phyloP scores from a whole-genome alignment of 1,140 invertebrate genomes.

The Nephila pilipes region DNA sequence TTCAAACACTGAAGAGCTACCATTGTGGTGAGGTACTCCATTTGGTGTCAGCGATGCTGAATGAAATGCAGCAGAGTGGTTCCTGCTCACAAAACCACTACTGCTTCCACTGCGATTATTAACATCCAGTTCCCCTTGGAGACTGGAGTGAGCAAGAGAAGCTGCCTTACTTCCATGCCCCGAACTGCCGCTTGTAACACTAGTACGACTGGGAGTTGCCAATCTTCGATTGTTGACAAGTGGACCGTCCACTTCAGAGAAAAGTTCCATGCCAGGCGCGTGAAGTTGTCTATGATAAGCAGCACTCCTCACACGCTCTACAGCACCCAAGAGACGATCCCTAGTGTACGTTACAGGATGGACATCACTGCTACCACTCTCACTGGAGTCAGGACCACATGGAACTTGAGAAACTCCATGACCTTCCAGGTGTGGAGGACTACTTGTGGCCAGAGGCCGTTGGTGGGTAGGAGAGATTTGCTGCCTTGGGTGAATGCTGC shows the following conservation, averaged over 20 bases:
- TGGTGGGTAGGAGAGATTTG: conserved; percentile 77
- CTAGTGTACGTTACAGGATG: conserved; percentile 81
- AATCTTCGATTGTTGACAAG: neutral
- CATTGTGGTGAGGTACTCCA: conserved; percentile 65
- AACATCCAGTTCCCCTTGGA: conserved; percentile 78
- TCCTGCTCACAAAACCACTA: conserved; percentile 78
- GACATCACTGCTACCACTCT: conserved; percentile 66
- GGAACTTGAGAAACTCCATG: conserved; percentile 55
- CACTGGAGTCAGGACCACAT: conserved; percentile 59
- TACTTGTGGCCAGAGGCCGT: conserved; percentile 81
- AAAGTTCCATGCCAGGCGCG: conserved; percentile 58
- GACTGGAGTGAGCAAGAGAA: conserved; percentile 77
- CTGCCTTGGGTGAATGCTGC: conserved; percentile 42
- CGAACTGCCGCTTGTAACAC: conserved; percentile 78
- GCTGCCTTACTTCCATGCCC: conserved; percentile 77
- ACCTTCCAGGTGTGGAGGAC: conserved; percentile 78
- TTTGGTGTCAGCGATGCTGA: conserved; percentile 79
- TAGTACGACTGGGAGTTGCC: conserved; percentile 75
- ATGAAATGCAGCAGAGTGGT: conserved; percentile 77
- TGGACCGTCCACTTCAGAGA: conserved; percentile 54
- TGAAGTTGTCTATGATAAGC: conserved; percentile 78
- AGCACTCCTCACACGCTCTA: conserved; percentile 81
- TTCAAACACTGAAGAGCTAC: conserved; percentile 60
- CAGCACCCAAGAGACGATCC: conserved; percentile 81
- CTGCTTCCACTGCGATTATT: conserved; percentile 78